These are phyloP conservation scores for Fragum whitleyi DNA, from an alignment of 2,888 invertebrate genomes.

Conservation along the genomic window DNA sequence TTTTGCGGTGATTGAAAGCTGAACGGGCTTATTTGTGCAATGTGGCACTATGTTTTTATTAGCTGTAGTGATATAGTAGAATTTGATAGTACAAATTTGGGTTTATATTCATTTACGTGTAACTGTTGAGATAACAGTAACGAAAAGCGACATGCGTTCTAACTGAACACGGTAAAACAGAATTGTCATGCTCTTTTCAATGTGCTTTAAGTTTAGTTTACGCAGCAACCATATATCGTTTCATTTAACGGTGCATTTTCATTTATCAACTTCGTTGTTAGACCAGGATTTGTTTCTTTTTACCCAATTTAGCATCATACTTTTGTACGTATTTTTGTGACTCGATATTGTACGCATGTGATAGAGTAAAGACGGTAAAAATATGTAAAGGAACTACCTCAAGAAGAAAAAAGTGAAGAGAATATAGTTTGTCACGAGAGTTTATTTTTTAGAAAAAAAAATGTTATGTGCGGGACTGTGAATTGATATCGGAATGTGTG, in stretches of 20 bases:
- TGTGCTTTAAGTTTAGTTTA: constrained; percentile 18
- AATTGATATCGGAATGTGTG: not conserved
- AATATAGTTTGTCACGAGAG: constrained; percentile 14
- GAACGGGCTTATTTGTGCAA: constrained; percentile 8
- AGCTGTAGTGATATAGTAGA: constrained; percentile 28
- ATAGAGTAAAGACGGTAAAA: constrained; percentile 5
- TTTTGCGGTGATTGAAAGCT: constrained; percentile 1
- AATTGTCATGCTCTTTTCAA: not conserved
- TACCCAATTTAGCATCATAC: not conserved
- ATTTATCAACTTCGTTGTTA: not conserved
- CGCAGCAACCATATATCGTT: constrained; percentile 9
- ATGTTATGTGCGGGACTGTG: not conserved
- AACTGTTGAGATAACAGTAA: constrained; percentile 4
- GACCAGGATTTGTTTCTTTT: constrained; percentile 1
- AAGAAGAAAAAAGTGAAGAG: not conserved
- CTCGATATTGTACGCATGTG: constrained; percentile 18
- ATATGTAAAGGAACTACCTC: constrained; percentile 14
- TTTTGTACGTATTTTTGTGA: constrained; percentile 4
- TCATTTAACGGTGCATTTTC: constrained; percentile 18
- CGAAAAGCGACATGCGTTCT: not conserved
- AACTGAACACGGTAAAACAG: not conserved
- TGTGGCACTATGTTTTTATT: constrained; percentile 20
- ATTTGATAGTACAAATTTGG: constrained; percentile 7
- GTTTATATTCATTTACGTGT: constrained; percentile 18
- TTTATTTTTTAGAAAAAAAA: constrained; percentile 5